phyloP scores from a whole-genome alignment of 2,113 vertebrate species.

The Cyanistes caeruleus region DNA sequence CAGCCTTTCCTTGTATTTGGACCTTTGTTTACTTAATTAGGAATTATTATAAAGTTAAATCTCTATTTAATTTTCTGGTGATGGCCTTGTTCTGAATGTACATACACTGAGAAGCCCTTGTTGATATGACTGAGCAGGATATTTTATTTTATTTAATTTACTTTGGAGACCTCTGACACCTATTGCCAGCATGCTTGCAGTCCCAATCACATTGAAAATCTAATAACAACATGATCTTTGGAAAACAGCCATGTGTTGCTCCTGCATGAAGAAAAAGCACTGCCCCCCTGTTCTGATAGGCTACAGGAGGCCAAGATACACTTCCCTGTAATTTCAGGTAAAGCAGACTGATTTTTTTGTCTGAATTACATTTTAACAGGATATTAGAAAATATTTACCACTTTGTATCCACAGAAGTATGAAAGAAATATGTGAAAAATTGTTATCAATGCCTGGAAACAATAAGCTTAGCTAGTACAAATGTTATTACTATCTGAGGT shows the following conservation, averaged over 20 bases:
- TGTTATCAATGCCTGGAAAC: background rate
- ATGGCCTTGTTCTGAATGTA: background rate
- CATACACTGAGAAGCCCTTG: background rate
- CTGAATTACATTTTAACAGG: background rate
- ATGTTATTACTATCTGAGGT: background rate
- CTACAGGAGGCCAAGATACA: background rate
- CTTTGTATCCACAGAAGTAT: background rate
- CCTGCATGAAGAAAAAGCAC: background rate
- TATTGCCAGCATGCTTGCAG: background rate
- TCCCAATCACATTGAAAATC: background rate
- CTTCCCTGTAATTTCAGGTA: background rate
- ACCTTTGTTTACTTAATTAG: slow-evolving; percentile 23
- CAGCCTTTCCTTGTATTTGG: background rate
- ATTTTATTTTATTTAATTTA: slow-evolving; percentile 15
- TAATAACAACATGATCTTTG: background rate
- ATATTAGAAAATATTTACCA: slow-evolving; percentile 8
- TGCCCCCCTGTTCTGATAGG: background rate
- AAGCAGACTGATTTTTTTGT: background rate
- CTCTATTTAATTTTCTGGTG: background rate
- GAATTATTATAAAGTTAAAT: slow-evolving; percentile 17
- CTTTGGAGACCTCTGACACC: background rate
- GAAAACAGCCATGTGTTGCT: background rate
- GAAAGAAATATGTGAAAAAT: slow-evolving; percentile 1
- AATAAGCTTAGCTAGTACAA: background rate
- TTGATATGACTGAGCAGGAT: background rate